Conservation (phyloP, 2,113 vertebrate genomes). For the Litocranius walleri region DNA sequence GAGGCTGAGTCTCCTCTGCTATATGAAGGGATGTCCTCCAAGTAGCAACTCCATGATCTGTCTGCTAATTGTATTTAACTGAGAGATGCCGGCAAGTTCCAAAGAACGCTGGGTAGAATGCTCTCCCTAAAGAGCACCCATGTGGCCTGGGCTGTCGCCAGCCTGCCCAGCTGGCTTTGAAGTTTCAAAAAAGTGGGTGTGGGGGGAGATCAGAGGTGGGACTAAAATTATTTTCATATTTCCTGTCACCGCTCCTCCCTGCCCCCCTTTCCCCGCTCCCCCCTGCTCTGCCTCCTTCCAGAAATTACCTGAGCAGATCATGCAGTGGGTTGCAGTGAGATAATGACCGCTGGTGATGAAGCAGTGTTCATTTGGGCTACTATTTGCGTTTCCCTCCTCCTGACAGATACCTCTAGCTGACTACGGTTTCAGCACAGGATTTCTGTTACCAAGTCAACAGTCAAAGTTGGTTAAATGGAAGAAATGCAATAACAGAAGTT, state of each 20-base stretch:
- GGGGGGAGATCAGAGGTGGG: background rate
- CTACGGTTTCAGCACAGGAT: background rate
- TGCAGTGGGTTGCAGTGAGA: background rate
- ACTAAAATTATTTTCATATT: background rate
- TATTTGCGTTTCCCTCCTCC: background rate
- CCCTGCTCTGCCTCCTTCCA: background rate
- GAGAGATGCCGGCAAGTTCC: background rate
- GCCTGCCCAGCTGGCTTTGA: background rate
- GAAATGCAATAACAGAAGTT: background rate
- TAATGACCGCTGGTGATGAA: background rate
- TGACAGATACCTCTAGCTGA: background rate
- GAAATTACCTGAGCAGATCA: background rate
- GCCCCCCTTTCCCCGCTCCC: accelerated
- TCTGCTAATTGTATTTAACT: background rate
- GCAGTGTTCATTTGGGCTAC: background rate
- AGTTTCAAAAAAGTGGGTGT: background rate
- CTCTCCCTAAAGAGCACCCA: background rate
- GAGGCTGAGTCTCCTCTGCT: background rate
- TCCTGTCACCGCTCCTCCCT: background rate
- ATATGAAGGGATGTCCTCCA: conserved; percentile 2
- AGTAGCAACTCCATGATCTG: background rate
- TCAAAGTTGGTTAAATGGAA: background rate
- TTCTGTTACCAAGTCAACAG: background rate
- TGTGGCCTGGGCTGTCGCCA: background rate
- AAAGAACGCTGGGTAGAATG: background rate